phyloP scores from a whole-genome alignment of 2,113 vertebrate genomes.

The Tragelaphus strepsiceros region DNA sequence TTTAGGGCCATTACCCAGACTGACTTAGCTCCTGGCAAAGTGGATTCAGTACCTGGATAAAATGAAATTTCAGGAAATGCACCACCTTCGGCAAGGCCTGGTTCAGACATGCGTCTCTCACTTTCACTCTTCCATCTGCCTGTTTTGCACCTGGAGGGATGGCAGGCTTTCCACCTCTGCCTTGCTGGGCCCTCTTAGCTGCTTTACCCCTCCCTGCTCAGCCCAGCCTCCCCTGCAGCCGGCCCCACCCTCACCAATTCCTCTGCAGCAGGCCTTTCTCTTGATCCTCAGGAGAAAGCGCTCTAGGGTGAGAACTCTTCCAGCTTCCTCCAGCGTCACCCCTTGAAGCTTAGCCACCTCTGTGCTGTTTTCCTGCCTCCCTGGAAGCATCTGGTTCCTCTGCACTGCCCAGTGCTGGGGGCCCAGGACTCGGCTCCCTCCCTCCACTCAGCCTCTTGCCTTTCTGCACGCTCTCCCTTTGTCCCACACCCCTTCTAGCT shows the following conservation, averaged over 20 bases:
- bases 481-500: neutral
- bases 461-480: neutral
- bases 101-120: rapidly evolving
- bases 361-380: neutral
- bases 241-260: neutral
- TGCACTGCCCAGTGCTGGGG: neutral
- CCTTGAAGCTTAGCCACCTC: neutral
- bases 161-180: neutral
- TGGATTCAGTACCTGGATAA: neutral
- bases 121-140: neutral
- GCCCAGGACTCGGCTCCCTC: neutral
- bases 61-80: neutral
- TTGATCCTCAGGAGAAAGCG: neutral
- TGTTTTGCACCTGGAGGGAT: neutral
- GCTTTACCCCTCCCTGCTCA: neutral
- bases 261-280: neutral
- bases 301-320: neutral
- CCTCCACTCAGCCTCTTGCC: neutral
- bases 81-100: neutral
- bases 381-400: neutral
- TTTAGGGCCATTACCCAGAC: neutral
- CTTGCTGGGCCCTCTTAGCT: neutral
- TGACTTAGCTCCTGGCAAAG: neutral
- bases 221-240: neutral
- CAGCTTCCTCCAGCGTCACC: neutral